Evolutionary conservation across 1,140 invertebrate species (phyloP), one percentile per base, ranked within the genome.

Genomic region (Drosophila elegans): DNA sequence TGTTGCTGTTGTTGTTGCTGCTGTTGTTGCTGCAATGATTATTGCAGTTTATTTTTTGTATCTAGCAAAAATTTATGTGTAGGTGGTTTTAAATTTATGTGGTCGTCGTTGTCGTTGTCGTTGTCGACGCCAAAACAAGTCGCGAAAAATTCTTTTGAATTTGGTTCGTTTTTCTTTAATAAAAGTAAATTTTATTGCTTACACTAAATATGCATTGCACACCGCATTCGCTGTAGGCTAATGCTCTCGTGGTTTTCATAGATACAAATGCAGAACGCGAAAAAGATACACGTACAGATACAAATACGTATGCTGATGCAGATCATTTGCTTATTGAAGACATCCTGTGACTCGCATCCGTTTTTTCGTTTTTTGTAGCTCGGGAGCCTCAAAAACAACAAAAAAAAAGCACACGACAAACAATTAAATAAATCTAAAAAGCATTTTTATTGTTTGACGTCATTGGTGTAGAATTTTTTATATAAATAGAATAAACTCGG

Each of bases 111-210:
- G 79, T 80, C 71, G 77, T 76, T 71, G 61, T 80, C 71, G 69
- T 32, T 49, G 64, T 38, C 48, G 42, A 76, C 81, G 57, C 68
- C 74, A 66, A 84, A 84, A 84, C 80, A 84, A 85, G 67, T 86
- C 52, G 83, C 84, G 76, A 77, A 79, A 86, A 88, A 88, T 88
- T 88, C 83, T 89, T 88, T 88, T 77, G 84, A 89, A 88, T 89
- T 88, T 69, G 83, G 74, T 88, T 83, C 83, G 83, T 77, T 88
- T 86, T 89, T 83, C 83, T 89, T 89, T 89, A 88, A 88, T 88
- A 88, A 88, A 88, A 88, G 72, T 83, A 88, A 89, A 88, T 88
- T 89, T 89, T 88, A 88, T 88, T 69, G 84, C 84, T 83, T 86
- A 89, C 83, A 88, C 79, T 88, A 72, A 88, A 86, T 78, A 60